phyloP scores from a whole-genome alignment of 2,797 vertebrate genomes.

The Platalea minor region DNA sequence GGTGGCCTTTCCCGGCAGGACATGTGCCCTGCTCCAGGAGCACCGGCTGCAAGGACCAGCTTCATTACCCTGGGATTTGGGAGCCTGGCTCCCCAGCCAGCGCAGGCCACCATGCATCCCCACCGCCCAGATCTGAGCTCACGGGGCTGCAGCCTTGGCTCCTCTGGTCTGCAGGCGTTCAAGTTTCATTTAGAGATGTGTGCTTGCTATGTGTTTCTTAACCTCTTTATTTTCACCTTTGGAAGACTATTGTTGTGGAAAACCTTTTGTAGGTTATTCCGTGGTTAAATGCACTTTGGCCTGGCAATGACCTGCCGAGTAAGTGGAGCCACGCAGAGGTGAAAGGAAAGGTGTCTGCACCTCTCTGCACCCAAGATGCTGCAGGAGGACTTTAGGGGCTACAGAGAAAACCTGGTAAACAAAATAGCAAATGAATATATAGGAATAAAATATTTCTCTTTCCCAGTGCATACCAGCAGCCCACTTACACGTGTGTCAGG shows the following conservation, averaged over 20 bases:
- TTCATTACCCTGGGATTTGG: not conserved
- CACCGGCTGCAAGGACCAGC: not conserved
- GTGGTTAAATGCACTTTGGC: not conserved
- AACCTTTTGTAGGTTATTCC: not conserved
- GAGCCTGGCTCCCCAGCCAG: not conserved
- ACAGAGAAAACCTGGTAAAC: not conserved
- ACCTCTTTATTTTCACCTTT: not conserved
- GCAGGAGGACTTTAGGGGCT: not conserved
- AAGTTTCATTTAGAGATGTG: not conserved
- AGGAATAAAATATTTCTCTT: not conserved
- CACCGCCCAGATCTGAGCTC: not conserved
- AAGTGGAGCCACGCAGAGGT: not conserved
- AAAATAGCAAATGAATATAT: not conserved
- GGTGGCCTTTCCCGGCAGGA: not conserved
- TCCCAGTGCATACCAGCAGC: not conserved
- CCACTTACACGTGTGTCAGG: not conserved
- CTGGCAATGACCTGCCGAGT: not conserved
- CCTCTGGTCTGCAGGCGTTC: not conserved
- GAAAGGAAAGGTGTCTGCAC: not conserved
- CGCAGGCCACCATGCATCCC: not conserved
- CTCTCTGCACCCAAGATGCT: not conserved
- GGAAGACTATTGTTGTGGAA: not conserved
- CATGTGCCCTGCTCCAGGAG: not conserved
- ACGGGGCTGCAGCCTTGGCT: accelerated
- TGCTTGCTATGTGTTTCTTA: accelerated